These are phyloP conservation scores for Struthidea cinerea DNA, from an alignment of 2,113 vertebrate genomes.

Conservation along the genomic window DNA sequence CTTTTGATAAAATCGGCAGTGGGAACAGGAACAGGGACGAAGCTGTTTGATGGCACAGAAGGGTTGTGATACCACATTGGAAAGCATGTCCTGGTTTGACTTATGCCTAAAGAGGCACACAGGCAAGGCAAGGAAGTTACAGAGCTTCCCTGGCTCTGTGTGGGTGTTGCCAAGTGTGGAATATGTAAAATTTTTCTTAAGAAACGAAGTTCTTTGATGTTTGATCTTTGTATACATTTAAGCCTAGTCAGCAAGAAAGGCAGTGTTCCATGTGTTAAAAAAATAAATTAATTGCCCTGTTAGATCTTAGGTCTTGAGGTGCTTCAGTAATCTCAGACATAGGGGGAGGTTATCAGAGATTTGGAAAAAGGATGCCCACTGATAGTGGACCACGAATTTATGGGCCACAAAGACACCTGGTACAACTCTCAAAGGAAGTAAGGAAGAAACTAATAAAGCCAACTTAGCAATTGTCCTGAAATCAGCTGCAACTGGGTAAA, in stretches of 20 bases:
- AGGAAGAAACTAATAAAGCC: neutral
- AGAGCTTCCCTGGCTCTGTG: neutral
- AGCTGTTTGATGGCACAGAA: neutral
- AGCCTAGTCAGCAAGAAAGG: neutral
- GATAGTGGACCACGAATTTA: neutral
- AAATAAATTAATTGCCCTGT: neutral
- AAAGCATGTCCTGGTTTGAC: neutral
- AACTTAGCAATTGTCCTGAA: neutral
- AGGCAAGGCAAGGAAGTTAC: neutral
- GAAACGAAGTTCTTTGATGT: neutral
- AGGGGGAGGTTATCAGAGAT: neutral
- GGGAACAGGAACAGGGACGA: neutral
- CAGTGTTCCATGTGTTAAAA: neutral
- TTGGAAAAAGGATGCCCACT: neutral
- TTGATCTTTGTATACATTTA: neutral
- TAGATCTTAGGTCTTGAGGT: neutral
- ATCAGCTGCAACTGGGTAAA: neutral
- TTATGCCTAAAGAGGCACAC: neutral
- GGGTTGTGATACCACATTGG: neutral
- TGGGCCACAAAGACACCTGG: neutral
- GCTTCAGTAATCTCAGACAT: neutral
- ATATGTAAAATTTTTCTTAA: neutral
- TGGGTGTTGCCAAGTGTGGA: neutral
- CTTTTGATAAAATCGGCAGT: too few species aligned
- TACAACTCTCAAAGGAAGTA: neutral